These are phyloP conservation scores for Stomatorhinus walkeri DNA, from an alignment of 2,797 vertebrate genomes.

Conservation along the genomic window DNA sequence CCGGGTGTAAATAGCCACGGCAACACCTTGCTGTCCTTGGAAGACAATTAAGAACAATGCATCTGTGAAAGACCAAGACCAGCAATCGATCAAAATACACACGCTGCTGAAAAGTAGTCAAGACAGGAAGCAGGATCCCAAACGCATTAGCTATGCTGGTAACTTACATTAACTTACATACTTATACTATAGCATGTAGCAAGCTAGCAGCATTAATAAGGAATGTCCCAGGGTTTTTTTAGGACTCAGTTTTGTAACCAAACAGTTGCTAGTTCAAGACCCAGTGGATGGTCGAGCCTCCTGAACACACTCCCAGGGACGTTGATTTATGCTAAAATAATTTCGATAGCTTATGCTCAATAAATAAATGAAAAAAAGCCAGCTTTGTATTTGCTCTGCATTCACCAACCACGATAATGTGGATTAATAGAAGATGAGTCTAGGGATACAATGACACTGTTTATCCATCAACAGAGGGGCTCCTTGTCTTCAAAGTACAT, in stretches of 20 bases:
- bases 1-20: slow-evolving; percentile 24
- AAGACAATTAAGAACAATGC: not conserved
- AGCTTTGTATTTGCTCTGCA: not conserved
- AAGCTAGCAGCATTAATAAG: not conserved
- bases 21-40: not conserved
- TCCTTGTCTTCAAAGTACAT: not conserved
- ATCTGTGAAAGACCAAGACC: not conserved
- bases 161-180: not conserved
- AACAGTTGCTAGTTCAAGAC: not conserved
- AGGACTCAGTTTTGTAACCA: not conserved
- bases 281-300: not conserved
- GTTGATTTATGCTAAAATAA: not conserved
- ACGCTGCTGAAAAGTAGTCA: not conserved
- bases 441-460: not conserved
- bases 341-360: not conserved
- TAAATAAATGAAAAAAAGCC: not conserved
- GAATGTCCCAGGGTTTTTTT: not conserved
- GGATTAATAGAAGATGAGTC: not conserved
- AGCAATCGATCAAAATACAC: not conserved
- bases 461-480: not conserved
- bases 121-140: not conserved
- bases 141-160: not conserved
- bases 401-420: not conserved
- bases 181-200: not conserved
- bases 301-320: not conserved